phyloP scores from a whole-genome alignment of 2,888 invertebrate genomes.

The Chalcis sispes region DNA sequence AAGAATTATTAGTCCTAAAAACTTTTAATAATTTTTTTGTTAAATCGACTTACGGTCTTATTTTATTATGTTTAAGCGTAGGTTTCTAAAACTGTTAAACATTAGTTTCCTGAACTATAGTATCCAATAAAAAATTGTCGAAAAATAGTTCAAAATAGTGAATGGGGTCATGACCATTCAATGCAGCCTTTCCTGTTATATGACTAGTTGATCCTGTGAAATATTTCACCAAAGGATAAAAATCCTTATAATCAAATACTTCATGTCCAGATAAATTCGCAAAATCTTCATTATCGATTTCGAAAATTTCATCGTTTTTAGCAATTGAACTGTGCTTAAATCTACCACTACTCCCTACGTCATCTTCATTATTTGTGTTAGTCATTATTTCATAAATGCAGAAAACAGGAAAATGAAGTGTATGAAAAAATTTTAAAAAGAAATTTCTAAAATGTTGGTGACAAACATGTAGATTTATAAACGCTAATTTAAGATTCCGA shows the following conservation, averaged over 20 bases:
- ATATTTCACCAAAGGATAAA: neutral
- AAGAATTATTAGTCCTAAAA: slow-evolving; percentile 12
- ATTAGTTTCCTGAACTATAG: slow-evolving; percentile 2
- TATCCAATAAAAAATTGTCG: slow-evolving; percentile 10
- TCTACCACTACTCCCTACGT: neutral
- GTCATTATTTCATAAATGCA: slow-evolving; percentile 5
- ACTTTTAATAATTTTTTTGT: neutral
- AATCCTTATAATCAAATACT: neutral
- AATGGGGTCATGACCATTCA: slow-evolving; percentile 2
- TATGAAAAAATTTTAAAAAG: neutral
- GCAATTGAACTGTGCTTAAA: neutral
- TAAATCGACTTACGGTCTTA: neutral
- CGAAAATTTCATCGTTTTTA: slow-evolving; percentile 1
- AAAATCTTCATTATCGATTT: slow-evolving; percentile 14
- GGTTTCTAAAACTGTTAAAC: slow-evolving; percentile 5
- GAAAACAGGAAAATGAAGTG: neutral
- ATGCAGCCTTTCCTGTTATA: neutral
- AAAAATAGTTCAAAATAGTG: neutral
- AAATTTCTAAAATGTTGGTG: too few relatives aligned
- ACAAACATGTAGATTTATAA: too few relatives aligned
- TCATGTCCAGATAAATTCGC: slow-evolving; percentile 4
- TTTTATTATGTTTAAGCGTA: neutral
- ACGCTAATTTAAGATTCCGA: too few relatives aligned
- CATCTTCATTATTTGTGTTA: slow-evolving; percentile 2
- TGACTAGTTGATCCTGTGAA: neutral